These are phyloP conservation scores for Austrolebias charrua DNA, from an alignment of 2,797 vertebrate species.

Conservation along the genomic window DNA sequence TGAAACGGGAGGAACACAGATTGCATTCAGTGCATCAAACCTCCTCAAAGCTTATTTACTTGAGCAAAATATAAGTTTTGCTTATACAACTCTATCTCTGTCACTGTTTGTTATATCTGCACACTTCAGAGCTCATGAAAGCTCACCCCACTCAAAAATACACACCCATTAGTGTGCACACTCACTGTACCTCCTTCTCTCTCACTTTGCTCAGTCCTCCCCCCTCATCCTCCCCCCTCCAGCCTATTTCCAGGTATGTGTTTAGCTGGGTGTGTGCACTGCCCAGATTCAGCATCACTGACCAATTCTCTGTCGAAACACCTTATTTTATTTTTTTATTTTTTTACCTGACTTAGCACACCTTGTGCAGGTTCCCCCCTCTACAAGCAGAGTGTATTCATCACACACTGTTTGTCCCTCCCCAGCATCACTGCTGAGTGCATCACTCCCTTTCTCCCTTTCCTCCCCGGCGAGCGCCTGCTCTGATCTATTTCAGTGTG, in stretches of 20 bases:
- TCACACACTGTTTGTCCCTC: conserved; percentile 37
- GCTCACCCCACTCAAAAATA: conserved; percentile 53
- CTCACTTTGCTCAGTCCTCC: conserved; percentile 42
- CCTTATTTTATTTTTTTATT: conserved; percentile 5
- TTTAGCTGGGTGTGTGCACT: conserved; percentile 70
- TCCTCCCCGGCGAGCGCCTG: conserved; percentile 57
- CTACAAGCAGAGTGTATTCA: conserved; percentile 20
- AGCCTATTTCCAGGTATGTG: conserved; percentile 72
- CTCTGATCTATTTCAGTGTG: conserved; percentile 82
- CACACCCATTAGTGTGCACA: conserved; percentile 54
- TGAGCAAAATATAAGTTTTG: conserved; percentile 15
- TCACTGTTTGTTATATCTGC: conserved; percentile 32
- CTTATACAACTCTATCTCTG: conserved; percentile 7
- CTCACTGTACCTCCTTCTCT: conserved; percentile 24
- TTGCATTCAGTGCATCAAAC: conserved; percentile 16
- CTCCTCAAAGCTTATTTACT: conserved; percentile 23
- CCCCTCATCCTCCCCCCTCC: conserved; percentile 34
- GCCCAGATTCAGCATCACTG: conserved; percentile 60
- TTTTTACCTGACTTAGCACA: conserved; percentile 47
- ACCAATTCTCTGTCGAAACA: conserved; percentile 57
- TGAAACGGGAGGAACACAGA: conserved; percentile 23
- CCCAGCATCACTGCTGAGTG: conserved; percentile 28
- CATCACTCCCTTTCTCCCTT: conserved; percentile 50
- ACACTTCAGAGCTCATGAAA: conserved; percentile 33
- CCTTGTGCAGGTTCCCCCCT: conserved; percentile 34